Evolutionary conservation across 2,888 invertebrate genomes (phyloP).

Genomic region (Oligia fasciuncula): DNA sequence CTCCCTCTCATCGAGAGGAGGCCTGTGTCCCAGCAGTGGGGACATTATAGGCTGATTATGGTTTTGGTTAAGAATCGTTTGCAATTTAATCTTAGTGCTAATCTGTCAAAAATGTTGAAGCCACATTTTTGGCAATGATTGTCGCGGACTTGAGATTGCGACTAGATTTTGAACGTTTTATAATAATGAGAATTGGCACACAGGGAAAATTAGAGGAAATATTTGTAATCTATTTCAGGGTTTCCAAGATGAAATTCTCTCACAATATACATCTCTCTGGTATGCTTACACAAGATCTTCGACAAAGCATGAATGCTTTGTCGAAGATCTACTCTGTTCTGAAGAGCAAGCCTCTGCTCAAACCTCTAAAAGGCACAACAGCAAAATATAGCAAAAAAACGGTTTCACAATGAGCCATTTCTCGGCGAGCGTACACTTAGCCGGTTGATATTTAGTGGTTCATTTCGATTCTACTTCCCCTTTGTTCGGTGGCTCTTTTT

Average conservation of each 20-base stretch:
- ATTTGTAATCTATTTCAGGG: background rate
- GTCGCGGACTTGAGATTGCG: background rate
- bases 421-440: slow-evolving; percentile 65
- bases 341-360: background rate
- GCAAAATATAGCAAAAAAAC: slow-evolving; percentile 57
- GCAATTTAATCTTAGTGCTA: background rate
- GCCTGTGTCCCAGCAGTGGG: too few species aligned
- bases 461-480: slow-evolving; percentile 83
- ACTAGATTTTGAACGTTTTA: background rate
- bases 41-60: too few species aligned
- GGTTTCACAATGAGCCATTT: slow-evolving; percentile 61
- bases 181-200: background rate
- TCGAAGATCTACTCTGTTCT: too few species aligned
- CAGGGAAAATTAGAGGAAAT: background rate
- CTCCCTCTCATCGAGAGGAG: too few species aligned
- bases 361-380: slow-evolving; percentile 31
- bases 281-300: background rate
- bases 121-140: background rate
- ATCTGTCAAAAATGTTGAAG: too few species aligned
- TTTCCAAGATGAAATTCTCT: background rate
- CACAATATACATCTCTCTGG: background rate
- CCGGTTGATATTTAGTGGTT: slow-evolving; percentile 81
- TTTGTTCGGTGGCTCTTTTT: slow-evolving; percentile 84
- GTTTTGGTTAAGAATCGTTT: too few species aligned
- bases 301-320: background rate